These are phyloP conservation scores for rabbit (Oryctolagus cuniculus) DNA, from an alignment of 2,113 vertebrate genomes.

Conservation along the genomic window DNA sequence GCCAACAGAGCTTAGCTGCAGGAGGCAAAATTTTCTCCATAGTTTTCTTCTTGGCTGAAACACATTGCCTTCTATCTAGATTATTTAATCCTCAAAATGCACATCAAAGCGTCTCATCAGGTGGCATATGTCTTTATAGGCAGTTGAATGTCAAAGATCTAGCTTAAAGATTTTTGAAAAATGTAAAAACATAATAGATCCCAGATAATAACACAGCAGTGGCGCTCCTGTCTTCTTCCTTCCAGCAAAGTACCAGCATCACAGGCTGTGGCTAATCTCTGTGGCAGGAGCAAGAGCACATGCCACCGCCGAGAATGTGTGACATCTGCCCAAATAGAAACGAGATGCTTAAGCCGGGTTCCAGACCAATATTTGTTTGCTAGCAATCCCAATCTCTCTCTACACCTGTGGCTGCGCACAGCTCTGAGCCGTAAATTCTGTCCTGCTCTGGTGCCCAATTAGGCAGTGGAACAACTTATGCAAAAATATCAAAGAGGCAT, in stretches of 20 bases:
- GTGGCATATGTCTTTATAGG: conserved; percentile 93
- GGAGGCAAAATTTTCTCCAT: conserved; percentile 95
- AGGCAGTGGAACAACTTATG: conserved; percentile 83
- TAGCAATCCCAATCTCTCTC: conserved; percentile 82
- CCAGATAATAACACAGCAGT: conserved; percentile 94
- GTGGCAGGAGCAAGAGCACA: conserved; percentile 83
- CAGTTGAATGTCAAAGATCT: conserved; percentile 95
- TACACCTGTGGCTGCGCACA: conserved; percentile 82
- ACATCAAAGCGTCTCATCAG: conserved; percentile 96
- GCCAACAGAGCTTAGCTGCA: conserved; percentile 91
- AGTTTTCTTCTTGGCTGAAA: conserved; percentile 94
- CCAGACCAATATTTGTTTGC: conserved; percentile 84
- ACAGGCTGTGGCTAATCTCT: conserved; percentile 85
- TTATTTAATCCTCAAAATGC: conserved; percentile 98
- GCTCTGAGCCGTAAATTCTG: conserved; percentile 82
- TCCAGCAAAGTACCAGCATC: conserved; percentile 86
- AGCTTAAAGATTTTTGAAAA: conserved; percentile 94
- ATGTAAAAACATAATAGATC: conserved; percentile 96
- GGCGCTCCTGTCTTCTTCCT: conserved; percentile 88
- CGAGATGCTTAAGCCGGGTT: conserved; percentile 79
- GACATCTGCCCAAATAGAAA: conserved; percentile 84
- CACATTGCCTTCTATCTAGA: conserved; percentile 95
- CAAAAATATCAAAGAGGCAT: conserved; percentile 78
- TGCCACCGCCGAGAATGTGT: conserved; percentile 79
- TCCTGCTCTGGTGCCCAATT: conserved; percentile 84